Evolutionary conservation across 2,888 invertebrate genomes (phyloP), one percentile per base, ranked within the genome.

Genomic region (Therioaphis trifolii): DNA sequence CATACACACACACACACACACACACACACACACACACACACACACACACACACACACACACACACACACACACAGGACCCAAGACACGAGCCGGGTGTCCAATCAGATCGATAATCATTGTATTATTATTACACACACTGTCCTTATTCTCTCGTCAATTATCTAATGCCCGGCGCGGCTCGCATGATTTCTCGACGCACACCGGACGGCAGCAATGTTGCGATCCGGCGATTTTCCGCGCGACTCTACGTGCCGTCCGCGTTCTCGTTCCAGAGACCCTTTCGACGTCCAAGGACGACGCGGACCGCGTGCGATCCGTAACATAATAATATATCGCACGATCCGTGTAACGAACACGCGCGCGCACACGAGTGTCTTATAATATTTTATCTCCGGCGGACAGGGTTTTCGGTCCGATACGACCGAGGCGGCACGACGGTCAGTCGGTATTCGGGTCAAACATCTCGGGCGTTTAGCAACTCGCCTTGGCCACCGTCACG

Each of bases 391-490:
- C n/a, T n/a, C n/a, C n/a, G n/a, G 27, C 40, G 40, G 76, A 78
- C 52, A 35, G 78, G 68, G 40, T 78, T 52, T 78, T 78, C 29
- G 43, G 68, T 52, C 58, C 11, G 79, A 79, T 79, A 79, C 79
- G 55, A 27, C 55, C 52, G 27, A 69, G 75, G 35, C 78, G 55
- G 43, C 55, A 61, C 58, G 75, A 69, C 79, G 79, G 79, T 71
- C 79, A 80, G 58, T 80, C 18, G 79, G 79, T 71, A 80, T 80
- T 80, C 79, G 79, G 79, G 79, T 80, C 79, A 80, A 46, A 71
- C 79, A 78, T 80, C 58, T 80, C 18, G 58, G 71, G 46, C 71
- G 79, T 80, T 58, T 58, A 80, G 71, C 71, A 71, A 80, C 79
- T 80, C 43, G 58, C 79, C 79, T 80, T 80, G 79, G 79, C 21